Base-by-base conservation (phyloP, 2,888 invertebrate species). In the Phyto melanocephala region DNA sequence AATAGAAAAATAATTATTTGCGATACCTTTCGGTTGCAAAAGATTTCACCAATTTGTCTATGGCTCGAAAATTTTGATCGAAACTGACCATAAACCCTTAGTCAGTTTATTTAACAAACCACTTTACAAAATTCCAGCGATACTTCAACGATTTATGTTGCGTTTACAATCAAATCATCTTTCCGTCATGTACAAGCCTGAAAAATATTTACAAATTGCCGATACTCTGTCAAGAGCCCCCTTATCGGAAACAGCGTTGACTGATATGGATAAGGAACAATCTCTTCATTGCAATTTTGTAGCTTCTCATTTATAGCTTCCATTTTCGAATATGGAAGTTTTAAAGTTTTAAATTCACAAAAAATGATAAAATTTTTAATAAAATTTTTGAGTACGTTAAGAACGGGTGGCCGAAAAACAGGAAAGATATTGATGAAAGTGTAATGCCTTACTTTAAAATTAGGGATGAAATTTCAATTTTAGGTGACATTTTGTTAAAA, bases 171-270 rank as follows among this genome's bases (percentile, higher is more conserved):
- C 42, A 11, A 84, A 83, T 52, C 75, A 83, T 47, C 56, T 85
- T 28, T 33, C 11, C 3, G 70, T 85, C 10, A 22, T 71, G 20
- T 85, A 84, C 63, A 81, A 77, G 24, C 84, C 84, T 78, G n/a
- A n/a, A n/a, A n/a, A n/a, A n/a, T n/a, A n/a, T n/a, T n/a, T n/a
- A n/a, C n/a, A n/a, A n/a, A n/a, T 83, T 2, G 82, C 84, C 11
- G 84, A 84, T 94, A 94, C 17, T 90, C 91, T 68, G 88, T 88
- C 85, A 92, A 92, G 67, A 93, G 94, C 84, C 0, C 72, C 78
- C 2, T 67, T 79, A 28, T 42, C 35, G 8, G 65, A 76, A 47
- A 65, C 50, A 13, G 22, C 79, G 6, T 37, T 84, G 47, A 20
- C 52, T 8, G 79, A 80, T 20, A 37, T 84, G 22, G 84, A 84